Base-by-base conservation (phyloP, 2,888 invertebrate genomes). In the Julus scanicus region DNA sequence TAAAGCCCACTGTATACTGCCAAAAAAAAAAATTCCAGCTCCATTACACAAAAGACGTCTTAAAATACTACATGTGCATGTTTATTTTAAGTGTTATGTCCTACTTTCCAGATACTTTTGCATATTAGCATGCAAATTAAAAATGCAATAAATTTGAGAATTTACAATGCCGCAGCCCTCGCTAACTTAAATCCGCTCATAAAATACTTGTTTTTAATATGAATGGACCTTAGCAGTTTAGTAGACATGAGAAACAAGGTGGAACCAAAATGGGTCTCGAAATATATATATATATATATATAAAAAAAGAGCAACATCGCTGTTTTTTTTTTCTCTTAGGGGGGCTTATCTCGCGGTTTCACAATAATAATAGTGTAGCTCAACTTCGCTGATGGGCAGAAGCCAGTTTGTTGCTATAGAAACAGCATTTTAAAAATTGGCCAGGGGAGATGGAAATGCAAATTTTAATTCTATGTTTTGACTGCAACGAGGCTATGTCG, bases 391-490 rank as follows among this genome's bases (percentile, higher is more conserved):
- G 63, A 71, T 20, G 63, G 63, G 63, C 63, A 71, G 63, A 71
- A 71, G 20, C 63, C 63, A 71, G 63, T n/a, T 29, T 20, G 63
- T 71, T 71, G 63, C 63, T 71, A 71, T 71, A 71, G 63, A 71
- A 20, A 71, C 63, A 29, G 20, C 63, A 71, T 29, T 71, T 71
- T 71, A 8, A 71, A 71, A 71, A 71, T 20, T 71, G 63, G 63
- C 17, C 20, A 29, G 20, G 63, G 63, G 63, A 71, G 63, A 20
- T 20, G 20, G 63, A 71, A 71, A 71, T 71, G 63, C 63, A 71
- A 71, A 71, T 71, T 71, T 71, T 71, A 71, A 71, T 71, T 71
- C 63, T 71, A 71, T 71, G 63, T 20, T 71, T 71, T 71, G 20
- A 9, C 6, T 20, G 20, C n/a, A 17, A 20, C 20, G 20, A 71